Conservation (phyloP, 2,888 invertebrate species). For the Uropetala carovei region DNA sequence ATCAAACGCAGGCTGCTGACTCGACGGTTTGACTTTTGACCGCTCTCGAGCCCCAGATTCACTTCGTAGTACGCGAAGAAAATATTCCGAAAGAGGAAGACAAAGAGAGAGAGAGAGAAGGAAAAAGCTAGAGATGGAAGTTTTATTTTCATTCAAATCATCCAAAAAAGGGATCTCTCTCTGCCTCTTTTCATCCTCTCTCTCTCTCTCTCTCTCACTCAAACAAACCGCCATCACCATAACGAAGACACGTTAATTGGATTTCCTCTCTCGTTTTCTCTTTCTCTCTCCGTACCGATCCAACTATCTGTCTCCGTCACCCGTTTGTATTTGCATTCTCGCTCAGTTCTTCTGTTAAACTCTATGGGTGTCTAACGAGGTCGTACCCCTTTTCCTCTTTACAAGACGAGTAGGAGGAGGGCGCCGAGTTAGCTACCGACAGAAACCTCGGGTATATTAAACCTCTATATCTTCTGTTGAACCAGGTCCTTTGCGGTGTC, state of each 20-base stretch:
- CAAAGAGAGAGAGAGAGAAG: background rate
- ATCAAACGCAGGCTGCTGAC: background rate
- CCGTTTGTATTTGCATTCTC: slow-evolving; percentile 14
- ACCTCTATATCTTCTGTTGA: slow-evolving; percentile 46
- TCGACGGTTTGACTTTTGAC: background rate
- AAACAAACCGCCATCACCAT: background rate
- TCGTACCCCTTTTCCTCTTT: background rate
- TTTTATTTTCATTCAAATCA: background rate
- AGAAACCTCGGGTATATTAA: background rate
- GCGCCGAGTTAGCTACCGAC: background rate
- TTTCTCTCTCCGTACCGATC: background rate
- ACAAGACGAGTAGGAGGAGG: no score
- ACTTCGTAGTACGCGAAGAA: background rate
- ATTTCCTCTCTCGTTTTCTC: background rate
- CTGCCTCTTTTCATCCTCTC: background rate
- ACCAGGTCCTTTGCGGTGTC: background rate
- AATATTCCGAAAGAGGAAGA: background rate
- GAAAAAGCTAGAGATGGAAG: background rate
- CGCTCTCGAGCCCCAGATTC: background rate
- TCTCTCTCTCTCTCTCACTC: no score
- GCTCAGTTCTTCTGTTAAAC: background rate
- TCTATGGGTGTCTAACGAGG: slow-evolving; percentile 20
- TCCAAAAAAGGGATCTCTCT: background rate
- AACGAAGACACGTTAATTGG: slow-evolving; percentile 28
- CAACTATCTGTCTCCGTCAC: slow-evolving; percentile 28